Evolutionary conservation across 2,797 vertebrate genomes (phyloP), one percentile per base, ranked within the genome.

Genomic region (Odontamblyopus rebecca): DNA sequence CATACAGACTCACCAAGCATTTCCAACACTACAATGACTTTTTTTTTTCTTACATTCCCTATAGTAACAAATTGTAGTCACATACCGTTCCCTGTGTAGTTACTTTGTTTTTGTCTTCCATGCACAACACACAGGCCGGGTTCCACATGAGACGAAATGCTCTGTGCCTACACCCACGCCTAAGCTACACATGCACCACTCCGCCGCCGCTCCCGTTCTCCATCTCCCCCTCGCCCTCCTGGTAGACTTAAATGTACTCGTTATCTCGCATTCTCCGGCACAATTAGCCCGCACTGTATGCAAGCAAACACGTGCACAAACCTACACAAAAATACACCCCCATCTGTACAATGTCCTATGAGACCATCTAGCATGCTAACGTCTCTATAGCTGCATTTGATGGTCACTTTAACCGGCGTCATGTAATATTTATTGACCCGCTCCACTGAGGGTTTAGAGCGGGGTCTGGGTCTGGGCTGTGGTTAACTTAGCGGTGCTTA

Each of bases 371-470:
- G 81, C 80, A 75, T 83, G 77, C 80, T 80, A 75, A 70, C 71
- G 74, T 82, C 89, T 84, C 83, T 76, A 81, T 64, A 71, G 85
- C 83, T 73, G 74, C 75, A 75, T 89, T 88, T 87, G 88, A 88
- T 89, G 89, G 90, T 92, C 89, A 89, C 88, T 88, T 91, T 85
- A 90, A 87, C 85, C 82, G 84, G 77, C 80, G 74, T 89, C 88
- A 91, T 92, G 76, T 87, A 91, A 89, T 89, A 92, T 91, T 90
- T 85, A 92, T 89, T 70, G 85, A 76, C 64, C 73, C 70, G 68
- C 76, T 81, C 80, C 63, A 12, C 70, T 76, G 77, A 85, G 84
- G 79, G 85, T 85, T 84, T 72, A 77, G 75, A 51, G 74, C 79
- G 6, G 79, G 73, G 81, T 69, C 54, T 69, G 60, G 80, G 75